Evolutionary conservation across 2,797 vertebrate genomes (phyloP), one percentile per base, ranked within the genome.

Genomic region (Sebastes melanostomus): DNA sequence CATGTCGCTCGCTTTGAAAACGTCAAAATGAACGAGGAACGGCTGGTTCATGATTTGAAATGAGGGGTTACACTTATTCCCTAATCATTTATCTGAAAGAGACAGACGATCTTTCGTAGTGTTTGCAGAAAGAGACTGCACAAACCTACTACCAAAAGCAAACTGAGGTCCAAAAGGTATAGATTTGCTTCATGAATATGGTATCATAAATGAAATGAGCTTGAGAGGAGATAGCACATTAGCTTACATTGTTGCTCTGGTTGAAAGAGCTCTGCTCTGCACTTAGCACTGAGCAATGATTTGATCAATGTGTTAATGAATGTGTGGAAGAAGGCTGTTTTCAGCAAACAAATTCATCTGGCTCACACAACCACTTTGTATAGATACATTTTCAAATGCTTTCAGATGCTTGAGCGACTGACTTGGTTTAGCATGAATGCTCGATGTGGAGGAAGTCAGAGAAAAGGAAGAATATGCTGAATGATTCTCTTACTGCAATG

Each of bases 281-380:
- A 63, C 38, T 72, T n/a, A 54, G 29, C 27, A 14, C 8, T 56
- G 66, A 80, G 29, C 65, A 27, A 76, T 68, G 14, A 58, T 62
- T 59, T 72, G 32, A 84, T 80, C 50, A 56, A 56, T 20, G n/a
- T 6, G n/a, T 72, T n/a, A 67, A 77, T 80, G 30, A 54, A 52
- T 12, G 22, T 25, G 63, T 36, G 42, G 32, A 38, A 69, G 59
- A 22, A 13, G 18, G 13, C 6, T 63, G 55, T 20, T 65, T 69
- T 42, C 42, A 55, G 69, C 60, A 18, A 50, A 11, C 10, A 24
- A 30, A 12, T 59, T 73, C 32, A 38, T 1, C 25, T 24, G 11
- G 2, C 11, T 8, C 52, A 58, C n/a, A 66, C 32, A 70, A n/a
- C 29, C 42, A 46, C 8, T 52, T 34, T 24, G 27, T 12, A 16